Percentiles rank a stretch among this genome's conserved stretches.
phyloP scores from a whole-genome alignment of 2,113 vertebrate species.

The Cyprinodon tularosa region DNA sequence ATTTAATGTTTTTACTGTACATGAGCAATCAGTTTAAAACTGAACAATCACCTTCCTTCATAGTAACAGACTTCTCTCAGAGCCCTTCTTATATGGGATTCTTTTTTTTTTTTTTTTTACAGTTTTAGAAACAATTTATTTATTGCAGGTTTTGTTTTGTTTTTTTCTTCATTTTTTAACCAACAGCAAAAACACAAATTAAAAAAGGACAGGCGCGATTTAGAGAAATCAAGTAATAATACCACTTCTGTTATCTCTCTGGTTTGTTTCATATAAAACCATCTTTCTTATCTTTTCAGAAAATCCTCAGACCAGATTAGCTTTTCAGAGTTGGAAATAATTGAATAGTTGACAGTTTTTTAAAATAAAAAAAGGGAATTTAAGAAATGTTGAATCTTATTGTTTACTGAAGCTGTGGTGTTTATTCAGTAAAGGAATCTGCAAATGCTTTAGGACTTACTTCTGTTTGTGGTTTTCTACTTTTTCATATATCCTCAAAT shows the following conservation, averaged over 20 bases:
- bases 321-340: not conserved
- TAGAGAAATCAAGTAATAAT: constrained; percentile 32
- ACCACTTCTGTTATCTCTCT: constrained; percentile 44
- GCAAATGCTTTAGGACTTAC: not conserved
- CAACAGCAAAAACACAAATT: constrained; percentile 31
- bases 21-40: not conserved
- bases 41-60: not conserved
- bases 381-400: not conserved
- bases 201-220: not conserved
- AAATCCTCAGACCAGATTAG: not conserved
- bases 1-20: constrained; percentile 21
- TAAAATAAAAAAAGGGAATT: constrained; percentile 38
- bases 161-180: constrained; percentile 40
- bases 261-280: not conserved
- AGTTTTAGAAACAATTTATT: constrained; percentile 63
- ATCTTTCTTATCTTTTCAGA: not conserved
- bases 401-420: constrained; percentile 22
- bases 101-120: constrained; percentile 35
- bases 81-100: constrained; percentile 65
- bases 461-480: not conserved
- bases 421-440: not conserved
- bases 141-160: constrained; percentile 49
- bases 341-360: not conserved
- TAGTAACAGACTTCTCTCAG: constrained; percentile 22
- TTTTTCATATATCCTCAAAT: not conserved